phyloP scores from a whole-genome alignment of 2,888 invertebrate genomes.

The Serripes groenlandicus region DNA sequence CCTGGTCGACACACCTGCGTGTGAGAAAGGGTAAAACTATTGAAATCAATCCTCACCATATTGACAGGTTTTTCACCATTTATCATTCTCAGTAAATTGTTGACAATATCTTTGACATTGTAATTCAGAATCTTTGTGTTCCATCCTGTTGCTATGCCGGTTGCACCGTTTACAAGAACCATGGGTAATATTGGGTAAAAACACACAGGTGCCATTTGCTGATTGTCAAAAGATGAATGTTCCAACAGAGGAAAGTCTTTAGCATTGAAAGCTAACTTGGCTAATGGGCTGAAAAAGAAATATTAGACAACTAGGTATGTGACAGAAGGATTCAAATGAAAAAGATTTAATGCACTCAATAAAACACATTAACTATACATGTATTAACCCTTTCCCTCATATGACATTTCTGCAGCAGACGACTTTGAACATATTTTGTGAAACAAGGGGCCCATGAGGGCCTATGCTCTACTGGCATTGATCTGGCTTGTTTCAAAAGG shows the following conservation, averaged over 20 bases:
- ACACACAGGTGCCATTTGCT: background rate
- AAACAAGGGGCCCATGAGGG: no score
- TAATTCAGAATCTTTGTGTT: constrained; percentile 1
- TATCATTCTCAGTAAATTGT: constrained; percentile 1
- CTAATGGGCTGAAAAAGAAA: constrained; percentile 10
- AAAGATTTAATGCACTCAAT: no score
- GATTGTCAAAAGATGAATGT: background rate
- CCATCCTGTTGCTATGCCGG: constrained; percentile 5
- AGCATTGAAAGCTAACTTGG: background rate
- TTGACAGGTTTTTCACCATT: background rate
- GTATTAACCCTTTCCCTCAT: no score
- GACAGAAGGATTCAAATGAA: no score
- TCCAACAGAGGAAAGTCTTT: constrained; percentile 13
- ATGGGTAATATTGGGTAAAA: constrained; percentile 10
- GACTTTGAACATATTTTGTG: no score
- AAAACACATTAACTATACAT: no score
- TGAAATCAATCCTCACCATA: constrained; percentile 5
- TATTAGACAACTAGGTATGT: no score
- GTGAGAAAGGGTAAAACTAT: no score
- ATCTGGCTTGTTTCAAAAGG: no score
- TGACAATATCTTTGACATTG: constrained; percentile 1
- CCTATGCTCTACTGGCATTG: no score
- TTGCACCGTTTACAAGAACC: background rate
- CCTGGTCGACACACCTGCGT: no score
- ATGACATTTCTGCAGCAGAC: no score